Conservation (phyloP, 2,797 vertebrate genomes). For the Nothura maculosa region DNA sequence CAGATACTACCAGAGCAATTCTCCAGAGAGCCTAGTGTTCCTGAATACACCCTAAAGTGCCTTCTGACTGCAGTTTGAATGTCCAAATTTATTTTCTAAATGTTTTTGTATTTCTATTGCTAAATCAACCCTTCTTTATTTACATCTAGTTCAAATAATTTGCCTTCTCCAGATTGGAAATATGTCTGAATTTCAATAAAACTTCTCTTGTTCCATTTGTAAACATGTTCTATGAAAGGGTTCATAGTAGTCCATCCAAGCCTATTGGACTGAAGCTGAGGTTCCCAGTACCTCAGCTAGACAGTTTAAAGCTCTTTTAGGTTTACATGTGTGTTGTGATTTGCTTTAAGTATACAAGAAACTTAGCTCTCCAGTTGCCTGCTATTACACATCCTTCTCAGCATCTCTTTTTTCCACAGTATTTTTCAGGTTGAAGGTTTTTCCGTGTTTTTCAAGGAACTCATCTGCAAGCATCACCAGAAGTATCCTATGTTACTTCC, state of each 20-base stretch:
- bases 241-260: background rate
- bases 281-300: background rate
- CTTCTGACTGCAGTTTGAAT: background rate
- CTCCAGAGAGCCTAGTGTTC: background rate
- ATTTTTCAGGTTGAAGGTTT: background rate
- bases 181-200: background rate
- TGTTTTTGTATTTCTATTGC: background rate
- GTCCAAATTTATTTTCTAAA: background rate
- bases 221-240: background rate
- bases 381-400: background rate
- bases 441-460: background rate
- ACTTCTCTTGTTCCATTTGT: background rate
- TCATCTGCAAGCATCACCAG: background rate
- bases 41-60: background rate
- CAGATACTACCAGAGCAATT: accelerated
- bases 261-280: background rate
- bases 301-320: accelerated
- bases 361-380: background rate
- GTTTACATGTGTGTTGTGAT: background rate
- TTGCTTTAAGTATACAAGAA: background rate
- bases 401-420: background rate
- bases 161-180: background rate
- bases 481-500: background rate
- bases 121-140: background rate
- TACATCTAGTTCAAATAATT: background rate